Conservation (phyloP, 2,888 invertebrate species). For the Eulithis testata region DNA sequence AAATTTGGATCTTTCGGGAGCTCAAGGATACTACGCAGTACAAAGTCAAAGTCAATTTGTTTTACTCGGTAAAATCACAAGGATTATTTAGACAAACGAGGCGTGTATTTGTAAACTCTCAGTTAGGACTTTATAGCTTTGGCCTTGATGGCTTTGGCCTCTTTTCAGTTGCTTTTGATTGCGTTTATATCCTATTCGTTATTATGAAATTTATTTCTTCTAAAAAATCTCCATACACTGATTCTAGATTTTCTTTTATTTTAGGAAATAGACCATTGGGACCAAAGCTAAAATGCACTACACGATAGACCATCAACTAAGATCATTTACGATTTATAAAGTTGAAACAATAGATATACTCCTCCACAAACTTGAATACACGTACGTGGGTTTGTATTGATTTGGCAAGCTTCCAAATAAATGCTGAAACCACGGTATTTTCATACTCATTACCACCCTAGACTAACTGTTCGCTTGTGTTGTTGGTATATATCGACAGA, state of each 20-base stretch:
- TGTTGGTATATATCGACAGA: background rate
- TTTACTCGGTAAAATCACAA: too few species aligned
- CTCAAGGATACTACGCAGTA: slow-evolving; percentile 39
- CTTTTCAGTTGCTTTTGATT: background rate
- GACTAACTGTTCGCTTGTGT: background rate
- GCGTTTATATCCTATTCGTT: background rate
- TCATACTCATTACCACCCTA: background rate
- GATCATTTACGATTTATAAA: background rate
- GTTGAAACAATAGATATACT: slow-evolving; percentile 14
- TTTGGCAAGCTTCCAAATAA: slow-evolving; percentile 27
- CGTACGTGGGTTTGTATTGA: slow-evolving; percentile 23
- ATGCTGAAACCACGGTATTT: background rate
- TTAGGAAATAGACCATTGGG: too few species aligned
- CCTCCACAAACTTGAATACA: slow-evolving; percentile 11
- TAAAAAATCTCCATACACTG: too few species aligned
- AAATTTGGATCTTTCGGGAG: slow-evolving; percentile 46
- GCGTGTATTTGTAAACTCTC: too few species aligned
- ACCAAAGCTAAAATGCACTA: too few species aligned
- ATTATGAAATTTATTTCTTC: background rate
- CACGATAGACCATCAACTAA: too few species aligned
- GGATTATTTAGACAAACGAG: too few species aligned
- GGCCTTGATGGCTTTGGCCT: background rate
- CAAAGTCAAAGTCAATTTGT: background rate
- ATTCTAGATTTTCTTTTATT: too few species aligned
- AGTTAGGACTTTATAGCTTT: background rate